phyloP scores from a whole-genome alignment of 2,888 invertebrate genomes.

The Bellardia bayeri region DNA sequence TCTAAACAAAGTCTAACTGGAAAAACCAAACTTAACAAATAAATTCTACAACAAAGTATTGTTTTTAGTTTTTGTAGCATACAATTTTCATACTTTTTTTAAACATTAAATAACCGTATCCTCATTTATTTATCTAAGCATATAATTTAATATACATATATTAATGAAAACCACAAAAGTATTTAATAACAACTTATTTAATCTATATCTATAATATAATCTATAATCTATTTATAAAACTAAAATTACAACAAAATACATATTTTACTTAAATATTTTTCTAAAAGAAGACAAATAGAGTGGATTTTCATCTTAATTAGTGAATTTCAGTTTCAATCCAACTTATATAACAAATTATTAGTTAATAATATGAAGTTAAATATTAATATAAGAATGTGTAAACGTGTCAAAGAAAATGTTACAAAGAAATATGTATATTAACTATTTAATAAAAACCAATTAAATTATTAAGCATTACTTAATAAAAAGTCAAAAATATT shows the following conservation, averaged over 20 bases:
- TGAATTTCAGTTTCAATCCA: slow-evolving; percentile 25
- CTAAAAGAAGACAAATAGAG: slow-evolving; percentile 10
- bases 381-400: slow-evolving; percentile 19
- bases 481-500: slow-evolving; percentile 64
- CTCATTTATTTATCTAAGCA: neutral
- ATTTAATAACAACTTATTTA: slow-evolving; percentile 37
- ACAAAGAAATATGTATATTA: neutral
- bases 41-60: slow-evolving; percentile 60
- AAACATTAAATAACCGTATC: slow-evolving; percentile 16
- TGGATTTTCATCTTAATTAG: slow-evolving; percentile 4
- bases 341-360: slow-evolving; percentile 4
- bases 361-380: neutral
- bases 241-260: neutral
- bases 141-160: slow-evolving; percentile 49
- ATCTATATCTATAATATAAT: neutral
- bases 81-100: slow-evolving; percentile 23
- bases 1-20: neutral
- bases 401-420: slow-evolving; percentile 43
- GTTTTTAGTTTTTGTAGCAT: slow-evolving; percentile 44
- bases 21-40: slow-evolving; percentile 1
- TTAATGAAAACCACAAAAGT: slow-evolving; percentile 56
- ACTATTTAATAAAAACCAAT: slow-evolving; percentile 6
- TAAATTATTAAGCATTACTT: slow-evolving; percentile 59
- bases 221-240: neutral
- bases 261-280: slow-evolving; percentile 22